Conservation (phyloP, 2,113 vertebrate species). For the Eptesicus fuscus region DNA sequence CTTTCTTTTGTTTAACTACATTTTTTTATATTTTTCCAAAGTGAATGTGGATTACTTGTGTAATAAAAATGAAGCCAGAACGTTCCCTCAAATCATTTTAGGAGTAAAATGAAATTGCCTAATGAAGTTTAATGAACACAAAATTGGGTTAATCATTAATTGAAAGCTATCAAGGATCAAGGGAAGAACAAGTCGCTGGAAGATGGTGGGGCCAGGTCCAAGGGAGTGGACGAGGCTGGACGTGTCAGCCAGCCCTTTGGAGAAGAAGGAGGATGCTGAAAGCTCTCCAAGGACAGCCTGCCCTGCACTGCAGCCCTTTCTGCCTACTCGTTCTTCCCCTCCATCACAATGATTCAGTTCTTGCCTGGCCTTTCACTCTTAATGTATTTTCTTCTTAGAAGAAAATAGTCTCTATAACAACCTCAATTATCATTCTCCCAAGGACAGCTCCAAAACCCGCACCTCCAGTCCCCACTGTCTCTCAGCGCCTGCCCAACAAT, state of each 20-base stretch:
- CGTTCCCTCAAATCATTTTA: background rate
- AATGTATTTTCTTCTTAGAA: background rate
- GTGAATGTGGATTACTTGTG: background rate
- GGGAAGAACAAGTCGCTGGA: background rate
- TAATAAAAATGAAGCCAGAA: constrained; percentile 38
- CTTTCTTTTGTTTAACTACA: background rate
- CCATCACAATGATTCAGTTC: background rate
- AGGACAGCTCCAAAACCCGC: background rate
- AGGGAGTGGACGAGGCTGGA: background rate
- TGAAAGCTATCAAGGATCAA: background rate
- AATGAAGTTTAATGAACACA: background rate
- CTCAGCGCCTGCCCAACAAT: background rate
- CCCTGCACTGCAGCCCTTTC: background rate
- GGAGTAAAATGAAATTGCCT: background rate
- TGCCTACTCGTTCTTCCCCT: background rate
- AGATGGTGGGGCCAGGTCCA: background rate
- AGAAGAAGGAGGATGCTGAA: background rate
- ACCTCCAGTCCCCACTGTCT: background rate
- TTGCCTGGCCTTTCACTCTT: background rate
- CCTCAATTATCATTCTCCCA: background rate
- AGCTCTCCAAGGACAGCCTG: background rate
- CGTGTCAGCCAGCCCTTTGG: background rate
- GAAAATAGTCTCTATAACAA: background rate
- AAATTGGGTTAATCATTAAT: constrained; percentile 9
- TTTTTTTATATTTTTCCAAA: background rate